These are phyloP conservation scores for Gandaritis pyraliata DNA, from an alignment of 2,888 invertebrate genomes.

Conservation along the genomic window DNA sequence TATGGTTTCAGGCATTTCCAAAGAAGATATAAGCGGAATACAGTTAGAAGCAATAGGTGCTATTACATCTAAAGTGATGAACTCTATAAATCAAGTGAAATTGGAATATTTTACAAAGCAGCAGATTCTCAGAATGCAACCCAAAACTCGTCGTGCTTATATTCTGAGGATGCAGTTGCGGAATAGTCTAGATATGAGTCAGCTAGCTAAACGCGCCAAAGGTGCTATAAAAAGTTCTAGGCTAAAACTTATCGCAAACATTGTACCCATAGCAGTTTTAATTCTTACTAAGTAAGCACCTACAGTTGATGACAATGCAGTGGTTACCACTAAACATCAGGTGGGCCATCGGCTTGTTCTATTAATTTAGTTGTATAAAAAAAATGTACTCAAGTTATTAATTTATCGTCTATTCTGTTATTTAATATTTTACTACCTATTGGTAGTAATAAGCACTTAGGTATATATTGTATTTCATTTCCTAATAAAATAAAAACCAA, in stretches of 20 bases:
- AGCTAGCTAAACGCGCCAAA: conserved; percentile 50
- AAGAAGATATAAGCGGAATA: conserved; percentile 66
- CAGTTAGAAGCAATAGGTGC: conserved; percentile 71
- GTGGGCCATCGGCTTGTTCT: no score
- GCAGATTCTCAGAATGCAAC: conserved; percentile 70
- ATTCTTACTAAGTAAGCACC: background rate
- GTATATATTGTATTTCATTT: no score
- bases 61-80: conserved; percentile 63
- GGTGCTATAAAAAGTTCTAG: background rate
- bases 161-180: conserved; percentile 70
- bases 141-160: conserved; percentile 65
- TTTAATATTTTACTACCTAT: no score
- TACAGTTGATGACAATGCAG: no score
- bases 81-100: conserved; percentile 63
- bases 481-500: no score
- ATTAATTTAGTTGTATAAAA: no score
- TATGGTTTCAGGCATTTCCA: conserved; percentile 64
- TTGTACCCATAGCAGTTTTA: conserved; percentile 18
- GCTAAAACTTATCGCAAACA: conserved; percentile 13
- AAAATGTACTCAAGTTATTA: background rate
- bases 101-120: conserved; percentile 69
- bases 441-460: no score
- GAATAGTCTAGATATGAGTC: conserved; percentile 65
- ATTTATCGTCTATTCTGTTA: no score
- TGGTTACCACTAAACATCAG: no score